phyloP scores from a whole-genome alignment of 1,140 invertebrate species.

The Hormaphis cornu region DNA sequence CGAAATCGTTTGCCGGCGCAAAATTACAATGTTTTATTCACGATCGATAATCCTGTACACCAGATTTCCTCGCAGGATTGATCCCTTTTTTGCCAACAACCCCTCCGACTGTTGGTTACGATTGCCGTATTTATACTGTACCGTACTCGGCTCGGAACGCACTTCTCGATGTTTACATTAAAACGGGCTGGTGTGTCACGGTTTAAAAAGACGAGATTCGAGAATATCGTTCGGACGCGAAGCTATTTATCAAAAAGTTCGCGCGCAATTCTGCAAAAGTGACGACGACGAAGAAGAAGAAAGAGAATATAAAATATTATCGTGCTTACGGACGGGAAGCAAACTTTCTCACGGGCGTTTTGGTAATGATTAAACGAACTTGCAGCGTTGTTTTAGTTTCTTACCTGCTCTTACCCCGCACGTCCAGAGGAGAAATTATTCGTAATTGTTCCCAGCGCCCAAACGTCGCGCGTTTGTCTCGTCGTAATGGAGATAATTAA shows the following conservation, averaged over 20 bases:
- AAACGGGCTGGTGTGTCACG: background rate
- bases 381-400: constrained; percentile 16
- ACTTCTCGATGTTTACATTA: too few relatives aligned
- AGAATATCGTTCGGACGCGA: constrained; percentile 21
- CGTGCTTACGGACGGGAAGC: too few relatives aligned
- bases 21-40: too few relatives aligned
- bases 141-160: background rate
- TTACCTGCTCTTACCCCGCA: constrained; percentile 9
- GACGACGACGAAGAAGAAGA: too few relatives aligned
- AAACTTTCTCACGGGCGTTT: constrained; percentile 25
- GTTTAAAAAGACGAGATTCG: constrained; percentile 27
- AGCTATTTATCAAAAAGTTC: constrained; percentile 31
- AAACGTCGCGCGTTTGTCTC: constrained; percentile 4
- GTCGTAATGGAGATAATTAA: constrained; percentile 25
- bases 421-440: background rate
- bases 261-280: too few relatives aligned
- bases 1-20: background rate
- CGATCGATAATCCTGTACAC: too few relatives aligned
- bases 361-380: constrained; percentile 30
- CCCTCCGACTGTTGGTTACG: too few relatives aligned
- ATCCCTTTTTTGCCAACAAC: too few relatives aligned
- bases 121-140: background rate
- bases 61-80: too few relatives aligned
- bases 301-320: too few relatives aligned
- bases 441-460: constrained; percentile 4